A percentile compares a stretch with the other conserved stretches of the same genome.
Evolutionary conservation across 2,888 invertebrate species (phyloP).

Genomic region (Leptarthrus brevirostris): DNA sequence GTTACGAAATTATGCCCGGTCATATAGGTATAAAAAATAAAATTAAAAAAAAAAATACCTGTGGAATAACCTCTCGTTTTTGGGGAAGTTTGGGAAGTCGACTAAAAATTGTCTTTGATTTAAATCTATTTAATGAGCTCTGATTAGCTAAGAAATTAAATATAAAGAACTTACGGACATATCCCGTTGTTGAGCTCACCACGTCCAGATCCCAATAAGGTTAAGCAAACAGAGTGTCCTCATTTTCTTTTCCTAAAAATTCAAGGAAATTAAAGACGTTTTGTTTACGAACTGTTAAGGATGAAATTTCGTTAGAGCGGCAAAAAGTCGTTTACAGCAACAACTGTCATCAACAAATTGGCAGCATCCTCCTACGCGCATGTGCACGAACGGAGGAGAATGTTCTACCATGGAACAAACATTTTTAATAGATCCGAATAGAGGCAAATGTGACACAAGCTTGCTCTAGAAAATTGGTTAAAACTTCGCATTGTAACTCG

Average conservation of each 20-base stretch:
- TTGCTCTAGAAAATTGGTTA: background rate
- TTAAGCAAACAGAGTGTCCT: no score
- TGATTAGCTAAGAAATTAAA: no score
- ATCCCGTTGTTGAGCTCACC: no score
- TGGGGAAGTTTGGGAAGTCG: no score
- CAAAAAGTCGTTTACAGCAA: background rate
- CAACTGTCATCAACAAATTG: constrained; percentile 7
- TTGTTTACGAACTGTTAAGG: constrained; percentile 28
- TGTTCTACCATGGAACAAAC: background rate
- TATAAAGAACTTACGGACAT: no score
- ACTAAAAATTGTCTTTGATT: no score
- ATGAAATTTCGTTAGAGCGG: background rate
- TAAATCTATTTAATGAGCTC: no score
- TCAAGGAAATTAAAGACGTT: constrained; percentile 22
- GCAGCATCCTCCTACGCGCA: background rate
- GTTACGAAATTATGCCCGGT: no score
- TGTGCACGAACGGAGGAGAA: background rate
- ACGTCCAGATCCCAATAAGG: no score
- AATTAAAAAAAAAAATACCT: no score
- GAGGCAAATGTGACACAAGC: background rate
- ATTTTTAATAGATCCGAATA: background rate
- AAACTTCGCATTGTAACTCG: constrained; percentile 2
- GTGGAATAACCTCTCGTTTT: no score
- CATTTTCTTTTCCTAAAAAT: constrained; percentile 15
- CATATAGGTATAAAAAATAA: no score